These are phyloP conservation scores for Phenganax subtilis DNA, from an alignment of 92 coral and sea anemone species.

Conservation along the genomic window DNA sequence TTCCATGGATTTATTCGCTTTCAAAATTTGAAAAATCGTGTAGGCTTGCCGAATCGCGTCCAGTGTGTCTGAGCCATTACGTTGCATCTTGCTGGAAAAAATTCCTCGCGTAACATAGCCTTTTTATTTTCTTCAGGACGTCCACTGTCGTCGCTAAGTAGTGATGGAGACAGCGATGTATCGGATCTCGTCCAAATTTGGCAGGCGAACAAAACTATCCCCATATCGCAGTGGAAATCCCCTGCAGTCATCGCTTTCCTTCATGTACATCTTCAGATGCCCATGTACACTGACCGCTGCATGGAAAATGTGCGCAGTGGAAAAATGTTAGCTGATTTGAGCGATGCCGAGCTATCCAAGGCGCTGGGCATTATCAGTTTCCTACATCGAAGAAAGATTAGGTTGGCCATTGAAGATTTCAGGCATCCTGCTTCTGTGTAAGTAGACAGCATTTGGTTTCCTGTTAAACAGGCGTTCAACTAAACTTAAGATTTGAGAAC, in stretches of 20 bases:
- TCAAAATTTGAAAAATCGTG: too few species aligned
- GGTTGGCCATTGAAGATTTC: conserved; percentile 95
- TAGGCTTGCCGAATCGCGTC: not conserved
- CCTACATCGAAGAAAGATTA: conserved; percentile 81
- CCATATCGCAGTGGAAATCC: conserved; percentile 90
- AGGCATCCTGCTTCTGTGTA: conserved; percentile 74
- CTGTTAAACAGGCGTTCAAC: too few species aligned
- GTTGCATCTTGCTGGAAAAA: not conserved
- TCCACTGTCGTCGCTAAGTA: conserved; percentile 24
- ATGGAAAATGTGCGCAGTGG: conserved; percentile 93
- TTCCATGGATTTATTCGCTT: too few species aligned
- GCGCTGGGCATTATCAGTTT: conserved; percentile 70
- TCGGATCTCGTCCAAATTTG: conserved; percentile 72
- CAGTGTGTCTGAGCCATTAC: not conserved
- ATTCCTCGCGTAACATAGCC: not conserved
- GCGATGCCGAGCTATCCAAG: conserved; percentile 71
- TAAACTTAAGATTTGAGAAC: too few species aligned
- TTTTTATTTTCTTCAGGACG: not conserved
- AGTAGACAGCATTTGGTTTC: conserved; percentile 29
- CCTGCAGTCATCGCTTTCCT: conserved; percentile 75
- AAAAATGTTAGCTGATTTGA: conserved; percentile 73
- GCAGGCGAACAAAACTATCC: conserved; percentile 75
- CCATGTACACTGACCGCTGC: conserved; percentile 86
- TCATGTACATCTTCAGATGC: conserved; percentile 85
- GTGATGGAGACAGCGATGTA: conserved; percentile 50